Percentiles rank a stretch among this genome's conserved stretches.
These are phyloP conservation scores for Zeuzera pyrina DNA, from an alignment of 2,888 invertebrate genomes.

Conservation along the genomic window DNA sequence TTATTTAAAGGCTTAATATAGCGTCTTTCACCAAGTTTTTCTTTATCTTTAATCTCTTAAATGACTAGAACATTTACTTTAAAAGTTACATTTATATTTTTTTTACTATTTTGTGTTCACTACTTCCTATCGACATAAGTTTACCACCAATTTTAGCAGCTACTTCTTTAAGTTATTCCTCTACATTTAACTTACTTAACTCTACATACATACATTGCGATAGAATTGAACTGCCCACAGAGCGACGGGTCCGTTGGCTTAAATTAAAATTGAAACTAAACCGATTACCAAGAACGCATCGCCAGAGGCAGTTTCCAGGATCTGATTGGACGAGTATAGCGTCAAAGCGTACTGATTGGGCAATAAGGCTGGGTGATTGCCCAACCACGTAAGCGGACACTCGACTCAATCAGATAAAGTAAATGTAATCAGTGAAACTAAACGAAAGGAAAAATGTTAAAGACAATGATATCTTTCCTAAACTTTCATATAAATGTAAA, in stretches of 20 bases:
- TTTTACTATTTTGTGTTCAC: constrained; percentile 52
- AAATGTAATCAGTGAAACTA: constrained; percentile 22
- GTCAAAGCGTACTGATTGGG: constrained; percentile 75
- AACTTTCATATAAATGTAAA: constrained; percentile 56
- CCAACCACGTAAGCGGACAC: constrained; percentile 77
- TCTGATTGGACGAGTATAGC: constrained; percentile 50
- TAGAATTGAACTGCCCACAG: constrained; percentile 40
- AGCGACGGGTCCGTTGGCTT: constrained; percentile 35
- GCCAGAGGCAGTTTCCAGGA: constrained; percentile 42
- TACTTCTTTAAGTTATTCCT: constrained; percentile 46
- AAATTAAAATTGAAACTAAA: constrained; percentile 33
- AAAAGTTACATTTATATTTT: constrained; percentile 52
- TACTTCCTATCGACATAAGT: constrained; percentile 70
- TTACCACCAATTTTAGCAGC: constrained; percentile 67
- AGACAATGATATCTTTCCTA: constrained; percentile 26
- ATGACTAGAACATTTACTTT: constrained; percentile 60
- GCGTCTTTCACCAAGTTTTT: constrained; percentile 71
- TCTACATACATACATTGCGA: constrained; percentile 71
- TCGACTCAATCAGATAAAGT: constrained; percentile 47
- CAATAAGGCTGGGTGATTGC: constrained; percentile 83
- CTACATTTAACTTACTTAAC: constrained; percentile 62
- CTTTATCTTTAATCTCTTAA: constrained; percentile 57
- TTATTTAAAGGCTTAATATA: constrained; percentile 65
- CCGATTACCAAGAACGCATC: constrained; percentile 32
- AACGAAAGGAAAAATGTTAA: constrained; percentile 18